phyloP scores from a whole-genome alignment of 2,888 invertebrate genomes.

The Pimpla rufipes region DNA sequence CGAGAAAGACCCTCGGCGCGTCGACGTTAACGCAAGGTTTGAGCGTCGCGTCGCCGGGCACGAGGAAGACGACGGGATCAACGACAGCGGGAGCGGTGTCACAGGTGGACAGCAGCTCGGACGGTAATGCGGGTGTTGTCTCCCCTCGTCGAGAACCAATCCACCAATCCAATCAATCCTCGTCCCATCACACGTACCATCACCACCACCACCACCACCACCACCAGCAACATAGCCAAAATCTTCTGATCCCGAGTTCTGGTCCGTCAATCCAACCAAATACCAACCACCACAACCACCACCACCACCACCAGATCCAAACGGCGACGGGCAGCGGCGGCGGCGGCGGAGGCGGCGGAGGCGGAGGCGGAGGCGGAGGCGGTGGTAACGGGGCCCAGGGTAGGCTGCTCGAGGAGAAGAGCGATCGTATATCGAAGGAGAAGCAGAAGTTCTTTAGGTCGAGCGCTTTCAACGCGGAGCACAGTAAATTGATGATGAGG shows the following conservation, averaged over 20 bases:
- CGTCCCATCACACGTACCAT: slow-evolving; percentile 73
- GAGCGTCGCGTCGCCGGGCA: slow-evolving; percentile 53
- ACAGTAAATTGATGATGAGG: slow-evolving; percentile 81
- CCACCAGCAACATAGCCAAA: slow-evolving; percentile 71
- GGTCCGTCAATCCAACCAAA: slow-evolving; percentile 63
- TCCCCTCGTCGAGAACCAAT: slow-evolving; percentile 84
- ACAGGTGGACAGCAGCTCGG: slow-evolving; percentile 85
- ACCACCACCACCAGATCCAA: slow-evolving; percentile 69
- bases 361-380: slow-evolving; percentile 44
- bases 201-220: slow-evolving; percentile 66
- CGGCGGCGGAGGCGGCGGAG: neutral
- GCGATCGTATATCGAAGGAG: slow-evolving; percentile 94
- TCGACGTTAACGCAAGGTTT: slow-evolving; percentile 62
- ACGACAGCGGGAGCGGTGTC: slow-evolving; percentile 75
- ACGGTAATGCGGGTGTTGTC: slow-evolving; percentile 86
- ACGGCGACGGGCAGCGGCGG: slow-evolving; percentile 49
- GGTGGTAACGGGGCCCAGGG: slow-evolving; percentile 85
- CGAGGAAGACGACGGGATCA: slow-evolving; percentile 61
- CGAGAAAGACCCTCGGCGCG: slow-evolving; percentile 77
- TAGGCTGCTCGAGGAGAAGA: slow-evolving; percentile 87
- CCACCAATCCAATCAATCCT: slow-evolving; percentile 75
- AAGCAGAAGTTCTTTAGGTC: slow-evolving; percentile 95
- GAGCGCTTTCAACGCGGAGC: slow-evolving; percentile 91
- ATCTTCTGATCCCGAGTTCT: slow-evolving; percentile 62
- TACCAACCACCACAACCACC: slow-evolving; percentile 66